Percentiles rank a stretch among this genome's conserved stretches.
phyloP scores from a whole-genome alignment of 37 sponge, comb jelly and placozoan species.

The Beroe forskalii region DNA sequence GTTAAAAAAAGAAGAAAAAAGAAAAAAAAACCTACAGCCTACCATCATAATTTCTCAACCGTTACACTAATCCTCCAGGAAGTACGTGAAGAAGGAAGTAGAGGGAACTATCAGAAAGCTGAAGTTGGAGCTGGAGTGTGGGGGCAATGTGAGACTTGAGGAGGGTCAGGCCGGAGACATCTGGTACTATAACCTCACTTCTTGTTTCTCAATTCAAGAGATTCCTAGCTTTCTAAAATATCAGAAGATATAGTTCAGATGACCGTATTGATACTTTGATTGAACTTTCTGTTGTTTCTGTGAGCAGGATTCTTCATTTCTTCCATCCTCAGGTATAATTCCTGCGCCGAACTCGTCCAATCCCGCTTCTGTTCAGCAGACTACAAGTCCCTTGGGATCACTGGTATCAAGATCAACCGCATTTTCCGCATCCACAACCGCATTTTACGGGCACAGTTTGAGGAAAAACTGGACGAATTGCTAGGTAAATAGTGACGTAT shows the following conservation, averaged over 20 bases:
- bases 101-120: constrained; percentile 63
- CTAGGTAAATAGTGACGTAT: constrained; percentile 32
- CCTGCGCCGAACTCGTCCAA: constrained; percentile 72
- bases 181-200: too few relatives aligned
- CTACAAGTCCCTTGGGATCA: constrained; percentile 66
- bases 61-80: too few relatives aligned
- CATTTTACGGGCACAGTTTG: constrained; percentile 65
- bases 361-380: constrained; percentile 70
- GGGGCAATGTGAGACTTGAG: constrained; percentile 74
- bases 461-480: constrained; percentile 51
- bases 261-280: too few relatives aligned
- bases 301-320: not conserved
- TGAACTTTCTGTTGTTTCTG: not conserved
- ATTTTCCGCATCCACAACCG: constrained; percentile 73
- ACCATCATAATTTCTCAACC: too few relatives aligned
- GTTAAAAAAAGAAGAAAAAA: too few relatives aligned
- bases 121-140: constrained; percentile 74
- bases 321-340: constrained; percentile 66
- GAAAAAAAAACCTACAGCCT: too few relatives aligned
- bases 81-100: constrained; percentile 26
- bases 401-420: constrained; percentile 68
- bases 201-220: too few relatives aligned
- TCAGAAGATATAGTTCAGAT: too few relatives aligned
- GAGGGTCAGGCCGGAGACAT: constrained; percentile 65
- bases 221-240: too few relatives aligned